Percentiles rank a stretch among this genome's conserved stretches.
Evolutionary conservation across 2,888 invertebrate genomes (phyloP).

Genomic region (Oscheius myriophilus): DNA sequence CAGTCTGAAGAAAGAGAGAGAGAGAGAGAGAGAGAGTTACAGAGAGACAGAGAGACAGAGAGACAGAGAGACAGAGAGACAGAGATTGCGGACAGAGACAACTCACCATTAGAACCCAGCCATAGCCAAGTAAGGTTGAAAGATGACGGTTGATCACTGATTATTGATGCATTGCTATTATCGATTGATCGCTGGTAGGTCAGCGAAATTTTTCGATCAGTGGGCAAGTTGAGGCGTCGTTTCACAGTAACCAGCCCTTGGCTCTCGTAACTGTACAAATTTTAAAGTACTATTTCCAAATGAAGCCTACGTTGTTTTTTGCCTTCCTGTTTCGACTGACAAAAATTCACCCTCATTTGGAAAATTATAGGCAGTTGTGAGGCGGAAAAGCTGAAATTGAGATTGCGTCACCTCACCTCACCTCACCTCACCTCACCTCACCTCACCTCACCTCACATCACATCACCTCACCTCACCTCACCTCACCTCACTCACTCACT

Average conservation of each 20-base stretch:
- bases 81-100: neutral
- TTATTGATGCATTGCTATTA: neutral
- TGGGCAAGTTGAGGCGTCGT: neutral
- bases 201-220: neutral
- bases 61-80: too few species aligned
- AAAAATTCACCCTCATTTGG: constrained; percentile 2
- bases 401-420: too few species aligned
- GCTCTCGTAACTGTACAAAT: neutral
- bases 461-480: too few species aligned
- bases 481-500: too few species aligned
- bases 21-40: too few species aligned
- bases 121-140: constrained; percentile 18
- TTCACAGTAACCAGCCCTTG: neutral
- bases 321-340: neutral
- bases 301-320: neutral
- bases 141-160: neutral
- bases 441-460: too few species aligned
- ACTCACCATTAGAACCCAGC: neutral
- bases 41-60: too few species aligned
- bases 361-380: neutral
- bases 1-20: too few species aligned
- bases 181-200: neutral
- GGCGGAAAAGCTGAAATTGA: constrained; percentile 8
- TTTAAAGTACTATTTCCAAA: neutral
- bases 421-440: too few species aligned